Base-by-base conservation (phyloP, 1,140 invertebrate genomes). In the Drosophila erecta region DNA sequence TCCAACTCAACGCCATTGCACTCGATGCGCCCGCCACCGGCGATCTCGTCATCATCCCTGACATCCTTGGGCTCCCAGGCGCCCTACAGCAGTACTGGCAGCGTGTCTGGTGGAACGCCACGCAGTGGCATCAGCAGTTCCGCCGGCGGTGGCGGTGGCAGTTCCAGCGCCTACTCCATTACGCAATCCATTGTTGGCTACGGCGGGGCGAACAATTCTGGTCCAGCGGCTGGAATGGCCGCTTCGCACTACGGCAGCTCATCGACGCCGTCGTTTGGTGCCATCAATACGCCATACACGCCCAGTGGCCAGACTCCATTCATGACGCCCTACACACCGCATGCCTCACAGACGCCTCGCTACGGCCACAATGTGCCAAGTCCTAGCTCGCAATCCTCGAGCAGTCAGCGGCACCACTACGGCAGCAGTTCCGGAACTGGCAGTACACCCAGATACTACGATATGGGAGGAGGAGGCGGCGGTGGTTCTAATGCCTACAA, bases 221-320 rank as follows among this genome's bases (percentile, higher is more conserved):
- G 17, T 3, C 41, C 33, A n/a, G 92, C 40, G 1, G 65, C 44
- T 15, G 57, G 46, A 5, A 44, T 49, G 11, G 40, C 35, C 3
- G 15, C 58, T 3, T 92, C 91, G 33, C 94, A 94, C 79, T 76
- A 96, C 95, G 95, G 95, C 77, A 94, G 95, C 58, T 59, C 66
- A 11, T 40, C 67, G 27, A 89, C 79, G 14, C 79, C 84, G 1
- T 70, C 60, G 4, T 87, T 87, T 49, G 93, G 71, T 0, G 71
- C 70, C 11, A 93, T 94, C 15, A 94, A 94, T 79, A 95, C 94
- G 14, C 97, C 97, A 0, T 97, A 98, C 81, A 97, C 97, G 14
- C 97, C 97, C 1, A 97, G 96, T 55, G 97, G 96, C 0, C 97
- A 97, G 90, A 98, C 97, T 0, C 97, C 97, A 0, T 97, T 96